These are phyloP conservation scores for Hecatera dysodea DNA, from an alignment of 2,888 invertebrate genomes.

Conservation along the genomic window DNA sequence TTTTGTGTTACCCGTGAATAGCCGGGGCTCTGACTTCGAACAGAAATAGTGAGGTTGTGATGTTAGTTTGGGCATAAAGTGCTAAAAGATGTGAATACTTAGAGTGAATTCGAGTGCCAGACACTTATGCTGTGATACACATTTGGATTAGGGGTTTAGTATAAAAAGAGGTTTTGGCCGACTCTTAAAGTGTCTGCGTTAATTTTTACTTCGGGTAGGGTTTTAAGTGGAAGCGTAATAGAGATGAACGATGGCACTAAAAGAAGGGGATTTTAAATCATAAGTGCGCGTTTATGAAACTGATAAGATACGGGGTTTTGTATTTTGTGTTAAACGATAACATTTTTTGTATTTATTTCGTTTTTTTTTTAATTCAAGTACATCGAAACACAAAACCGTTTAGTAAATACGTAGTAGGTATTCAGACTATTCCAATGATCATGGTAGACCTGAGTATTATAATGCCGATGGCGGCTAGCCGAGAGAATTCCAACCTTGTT, in stretches of 20 bases:
- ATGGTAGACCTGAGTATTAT: constrained; percentile 20
- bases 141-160: constrained; percentile 12
- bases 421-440: constrained; percentile 19
- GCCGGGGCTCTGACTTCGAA: neutral
- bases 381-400: neutral
- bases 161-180: neutral
- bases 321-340: neutral
- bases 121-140: constrained; percentile 20
- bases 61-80: constrained; percentile 18
- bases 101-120: neutral
- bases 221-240: neutral
- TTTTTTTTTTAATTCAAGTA: neutral
- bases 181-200: constrained; percentile 11
- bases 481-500: constrained; percentile 23
- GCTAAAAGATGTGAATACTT: constrained; percentile 23
- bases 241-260: neutral
- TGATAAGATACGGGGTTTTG: neutral
- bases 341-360: too few relatives aligned
- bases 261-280: neutral
- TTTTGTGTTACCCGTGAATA: constrained; percentile 21
- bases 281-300: neutral
- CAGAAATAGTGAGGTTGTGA: constrained; percentile 6
- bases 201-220: neutral
- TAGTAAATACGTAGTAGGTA: neutral
- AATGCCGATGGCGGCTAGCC: constrained; percentile 13